These are phyloP conservation scores for Cydia fagiglandana DNA, from an alignment of 1,140 invertebrate genomes.

Conservation along the genomic window DNA sequence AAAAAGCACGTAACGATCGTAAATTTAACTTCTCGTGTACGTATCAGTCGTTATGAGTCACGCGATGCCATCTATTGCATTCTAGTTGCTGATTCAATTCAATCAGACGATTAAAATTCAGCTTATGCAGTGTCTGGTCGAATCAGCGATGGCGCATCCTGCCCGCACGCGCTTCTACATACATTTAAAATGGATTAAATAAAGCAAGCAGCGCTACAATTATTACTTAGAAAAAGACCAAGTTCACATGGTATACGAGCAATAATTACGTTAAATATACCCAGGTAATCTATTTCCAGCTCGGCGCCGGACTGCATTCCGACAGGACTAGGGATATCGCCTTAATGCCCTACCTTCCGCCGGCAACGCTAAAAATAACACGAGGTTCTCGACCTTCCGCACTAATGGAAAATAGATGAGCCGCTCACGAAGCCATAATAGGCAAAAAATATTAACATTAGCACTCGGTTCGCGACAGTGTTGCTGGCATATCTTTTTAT, in stretches of 20 bases:
- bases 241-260: not conserved
- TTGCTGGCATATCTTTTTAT: not conserved
- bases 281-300: slow-evolving; percentile 64
- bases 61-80: slow-evolving; percentile 59
- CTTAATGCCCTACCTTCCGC: slow-evolving; percentile 61
- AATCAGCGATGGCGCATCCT: slow-evolving; percentile 73
- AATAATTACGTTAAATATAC: slow-evolving; percentile 49
- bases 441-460: slow-evolving; percentile 24
- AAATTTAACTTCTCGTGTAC: slow-evolving; percentile 27
- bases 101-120: slow-evolving; percentile 73
- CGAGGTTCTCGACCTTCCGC: slow-evolving; percentile 50
- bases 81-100: slow-evolving; percentile 64
- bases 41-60: slow-evolving; percentile 56
- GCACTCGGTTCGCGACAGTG: slow-evolving; percentile 3
- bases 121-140: slow-evolving; percentile 64
- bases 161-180: slow-evolving; percentile 40
- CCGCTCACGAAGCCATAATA: slow-evolving; percentile 27
- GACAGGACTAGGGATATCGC: slow-evolving; percentile 64
- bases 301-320: slow-evolving; percentile 74
- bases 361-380: slow-evolving; percentile 63
- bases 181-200: slow-evolving; percentile 11
- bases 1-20: not conserved
- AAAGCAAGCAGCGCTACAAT: not conserved
- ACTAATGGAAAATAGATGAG: slow-evolving; percentile 51
- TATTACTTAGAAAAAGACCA: slow-evolving; percentile 6